phyloP scores from a whole-genome alignment of 1,140 invertebrate genomes.

The Bilobella aurantiaca region DNA sequence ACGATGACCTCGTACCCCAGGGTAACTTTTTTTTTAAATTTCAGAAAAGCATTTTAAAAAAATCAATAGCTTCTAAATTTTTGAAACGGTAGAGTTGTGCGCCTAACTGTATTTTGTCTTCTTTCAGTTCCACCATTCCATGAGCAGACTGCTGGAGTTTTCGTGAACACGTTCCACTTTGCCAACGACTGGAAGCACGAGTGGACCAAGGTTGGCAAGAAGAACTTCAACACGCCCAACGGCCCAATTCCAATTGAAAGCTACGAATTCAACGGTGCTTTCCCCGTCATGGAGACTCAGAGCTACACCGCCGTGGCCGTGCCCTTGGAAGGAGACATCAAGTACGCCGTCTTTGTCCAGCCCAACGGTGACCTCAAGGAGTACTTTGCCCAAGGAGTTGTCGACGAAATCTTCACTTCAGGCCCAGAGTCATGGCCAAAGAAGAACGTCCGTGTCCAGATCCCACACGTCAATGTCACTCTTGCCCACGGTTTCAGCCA shows the following conservation, averaged over 20 bases:
- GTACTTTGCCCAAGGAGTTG: neutral
- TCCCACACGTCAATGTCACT: neutral
- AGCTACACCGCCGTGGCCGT: conserved; percentile 5
- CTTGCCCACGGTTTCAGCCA: neutral
- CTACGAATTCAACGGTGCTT: neutral
- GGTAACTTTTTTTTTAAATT: neutral
- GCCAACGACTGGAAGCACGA: neutral
- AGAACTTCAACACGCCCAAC: neutral
- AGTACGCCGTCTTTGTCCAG: conserved; percentile 1
- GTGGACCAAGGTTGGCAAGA: neutral
- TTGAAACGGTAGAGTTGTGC: neutral
- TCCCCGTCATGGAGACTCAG: neutral
- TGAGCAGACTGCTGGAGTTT: conserved; percentile 7
- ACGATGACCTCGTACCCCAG: neutral
- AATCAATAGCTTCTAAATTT: neutral
- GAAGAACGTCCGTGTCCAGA: conserved; percentile 6
- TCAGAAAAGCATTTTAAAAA: neutral
- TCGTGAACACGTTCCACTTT: conserved; percentile 7
- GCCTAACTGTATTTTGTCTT: too few relatives aligned
- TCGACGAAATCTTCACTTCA: conserved; percentile 7
- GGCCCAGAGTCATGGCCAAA: neutral
- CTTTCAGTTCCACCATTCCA: conserved; percentile 10
- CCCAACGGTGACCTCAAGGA: neutral
- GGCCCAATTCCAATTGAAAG: neutral
- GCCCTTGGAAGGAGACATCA: neutral